These are phyloP conservation scores for Incurvaria masculella DNA, from an alignment of 2,888 invertebrate genomes.

Conservation along the genomic window DNA sequence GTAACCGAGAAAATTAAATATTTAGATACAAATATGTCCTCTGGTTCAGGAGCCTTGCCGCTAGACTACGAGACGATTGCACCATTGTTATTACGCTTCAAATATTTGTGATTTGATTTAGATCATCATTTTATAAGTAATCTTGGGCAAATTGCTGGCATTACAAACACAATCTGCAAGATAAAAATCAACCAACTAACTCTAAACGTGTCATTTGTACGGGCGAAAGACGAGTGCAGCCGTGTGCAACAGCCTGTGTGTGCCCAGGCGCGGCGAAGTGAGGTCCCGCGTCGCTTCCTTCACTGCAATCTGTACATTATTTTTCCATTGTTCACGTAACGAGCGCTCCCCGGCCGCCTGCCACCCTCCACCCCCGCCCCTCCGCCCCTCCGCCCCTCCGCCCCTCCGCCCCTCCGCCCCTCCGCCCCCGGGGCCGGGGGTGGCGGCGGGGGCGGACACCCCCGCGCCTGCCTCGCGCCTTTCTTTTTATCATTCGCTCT, in stretches of 20 bases:
- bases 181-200: too few relatives aligned
- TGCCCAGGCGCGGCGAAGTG: not conserved
- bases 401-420: slow-evolving; percentile 30
- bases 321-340: slow-evolving; percentile 59
- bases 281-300: slow-evolving; percentile 36
- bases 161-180: too few relatives aligned
- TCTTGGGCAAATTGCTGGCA: too few relatives aligned
- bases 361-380: slow-evolving; percentile 5
- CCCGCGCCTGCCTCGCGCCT: slow-evolving; percentile 46
- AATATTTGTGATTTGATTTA: too few relatives aligned
- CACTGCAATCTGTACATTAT: slow-evolving; percentile 59
- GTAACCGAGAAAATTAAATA: too few relatives aligned
- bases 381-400: slow-evolving; percentile 23
- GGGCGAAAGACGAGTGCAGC: not conserved
- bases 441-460: slow-evolving; percentile 43
- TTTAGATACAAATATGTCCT: too few relatives aligned
- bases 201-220: too few relatives aligned
- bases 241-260: not conserved
- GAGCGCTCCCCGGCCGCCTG: slow-evolving; percentile 39
- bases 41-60: too few relatives aligned
- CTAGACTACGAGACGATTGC: too few relatives aligned
- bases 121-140: too few relatives aligned
- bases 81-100: too few relatives aligned
- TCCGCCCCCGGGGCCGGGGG: slow-evolving; percentile 52
- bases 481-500: slow-evolving; percentile 56